Evolutionary conservation across 2,797 vertebrate genomes (phyloP), one percentile per base, ranked within the genome.

Genomic region (Crypturellus tataupa): DNA sequence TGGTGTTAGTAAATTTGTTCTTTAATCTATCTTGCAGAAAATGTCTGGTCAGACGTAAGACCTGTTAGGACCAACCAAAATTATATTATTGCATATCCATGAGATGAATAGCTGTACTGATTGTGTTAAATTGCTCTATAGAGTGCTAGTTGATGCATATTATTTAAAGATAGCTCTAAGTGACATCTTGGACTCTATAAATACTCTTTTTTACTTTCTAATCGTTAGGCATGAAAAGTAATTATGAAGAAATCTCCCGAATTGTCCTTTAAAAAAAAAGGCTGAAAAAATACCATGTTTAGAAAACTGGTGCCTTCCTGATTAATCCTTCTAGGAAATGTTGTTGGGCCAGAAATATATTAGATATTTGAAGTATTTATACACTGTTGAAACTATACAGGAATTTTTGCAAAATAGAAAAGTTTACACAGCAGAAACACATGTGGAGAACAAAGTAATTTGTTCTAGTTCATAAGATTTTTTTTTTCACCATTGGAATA

Each of bases 131-230:
- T 25, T 42, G 3, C 2, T 31, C 6, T 19, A 51, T 23, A 37
- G 49, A 2, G 1, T 29, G 5, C 21, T 63, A 11, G 1, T 25
- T 63, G 12, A 1, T 8, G 12, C 3, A 11, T 42, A 80, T 85
- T 56, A 27, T 10, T 3, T 12, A 24, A 1, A 2, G 70, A 5
- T 46, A 49, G 16, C 1, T 2, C 1, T 77, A 40, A 85, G 33
- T 3, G 9, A 44, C 3, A 1, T 72, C 65, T 79, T 68, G 5
- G 2, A 39, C 37, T 6, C 31, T 49, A 9, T 33, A 55, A 55
- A 55, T 55, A 55, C 29, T 47, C 21, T n/a, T 40, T 62, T 51
- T 77, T 6, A 16, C 3, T 89, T 86, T 78, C 9, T 29, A 81
- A 72, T 16, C 16, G 60, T 31, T 53, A 71, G 8, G 8, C 3